Conservation (phyloP, 2,797 vertebrate genomes). For the Acanthurus lineatus region DNA sequence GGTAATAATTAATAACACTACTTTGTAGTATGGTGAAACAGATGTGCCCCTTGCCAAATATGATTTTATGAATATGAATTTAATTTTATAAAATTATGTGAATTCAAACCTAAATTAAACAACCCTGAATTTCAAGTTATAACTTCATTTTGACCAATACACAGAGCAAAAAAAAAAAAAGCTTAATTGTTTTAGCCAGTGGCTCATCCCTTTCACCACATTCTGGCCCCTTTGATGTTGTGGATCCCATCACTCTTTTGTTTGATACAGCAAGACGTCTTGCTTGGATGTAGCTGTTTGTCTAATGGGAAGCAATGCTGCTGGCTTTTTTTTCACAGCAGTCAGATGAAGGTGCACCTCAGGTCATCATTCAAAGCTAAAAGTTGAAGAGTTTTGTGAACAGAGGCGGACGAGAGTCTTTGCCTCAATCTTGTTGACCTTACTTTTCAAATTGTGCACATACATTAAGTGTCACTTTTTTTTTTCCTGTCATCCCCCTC, state of each 20-base stretch:
- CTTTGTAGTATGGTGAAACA: background rate
- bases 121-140: background rate
- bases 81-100: background rate
- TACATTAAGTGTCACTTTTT: conserved; percentile 9
- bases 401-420: conserved; percentile 16
- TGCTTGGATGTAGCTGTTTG: conserved; percentile 21
- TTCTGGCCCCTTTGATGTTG: conserved; percentile 34
- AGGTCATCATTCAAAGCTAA: conserved; percentile 28
- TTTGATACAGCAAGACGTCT: conserved; percentile 25
- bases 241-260: conserved; percentile 19
- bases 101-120: background rate
- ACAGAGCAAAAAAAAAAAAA: background rate
- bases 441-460: background rate
- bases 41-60: background rate
- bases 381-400: conserved; percentile 20
- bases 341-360: conserved; percentile 25
- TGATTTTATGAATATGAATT: too few species aligned
- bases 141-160: background rate
- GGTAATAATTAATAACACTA: background rate
- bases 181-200: conserved; percentile 2
- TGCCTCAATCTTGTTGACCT: conserved; percentile 1
- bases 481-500: background rate
- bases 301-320: conserved; percentile 7
- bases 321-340: conserved; percentile 14
- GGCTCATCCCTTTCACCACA: conserved; percentile 11